Base-by-base conservation (phyloP, 2,888 invertebrate species). In the Ormyrus rosae region DNA sequence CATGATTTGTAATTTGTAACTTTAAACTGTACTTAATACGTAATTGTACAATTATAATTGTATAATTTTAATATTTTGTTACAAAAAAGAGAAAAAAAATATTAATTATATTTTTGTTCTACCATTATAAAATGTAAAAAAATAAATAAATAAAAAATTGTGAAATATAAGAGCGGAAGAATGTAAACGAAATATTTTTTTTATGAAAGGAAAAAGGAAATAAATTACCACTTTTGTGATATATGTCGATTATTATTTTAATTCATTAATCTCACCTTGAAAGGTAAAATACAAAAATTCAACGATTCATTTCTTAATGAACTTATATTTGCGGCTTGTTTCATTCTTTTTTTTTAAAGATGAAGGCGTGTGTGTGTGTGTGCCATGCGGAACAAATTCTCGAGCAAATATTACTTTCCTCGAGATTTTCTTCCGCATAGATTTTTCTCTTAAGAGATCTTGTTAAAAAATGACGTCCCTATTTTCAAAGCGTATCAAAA, bases 251-350 rank as follows among this genome's bases (percentile, higher is more conserved):
- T 76, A 58, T 72, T 76, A 60, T 65, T 74, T 81, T 76, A 72
- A 79, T 81, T 78, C 46, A 73, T 79, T 67, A 65, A 81, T 78
- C 68, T 81, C 68, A 78, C 74, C 70, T 60, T 74, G 60, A 55
- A 68, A 78, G 64, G 67, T n/a, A 71, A n/a, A 61, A 75, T 81
- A 81, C 75, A 81, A 81, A 81, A 78, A 78, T 78, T 75, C 72
- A 81, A 78, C 70, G 67, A 75, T 68, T 9, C 45, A 8, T 73
- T 64, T 61, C n/a, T 65, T 45, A 55, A 60, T 78, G 64, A 46
- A 68, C 10, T 9, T 45, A 50, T 56, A 19, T 46, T 63, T n/a
- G 13, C 58, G 34, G 34, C 34, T 46, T 60, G 58, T 55, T 70
- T 76, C 72, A 48, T 60, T 80, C 65, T 51, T 75, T 56, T 11